These are phyloP conservation scores for Sphaerodactylus townsendi DNA, from an alignment of 2,113 vertebrate genomes.

Conservation along the genomic window DNA sequence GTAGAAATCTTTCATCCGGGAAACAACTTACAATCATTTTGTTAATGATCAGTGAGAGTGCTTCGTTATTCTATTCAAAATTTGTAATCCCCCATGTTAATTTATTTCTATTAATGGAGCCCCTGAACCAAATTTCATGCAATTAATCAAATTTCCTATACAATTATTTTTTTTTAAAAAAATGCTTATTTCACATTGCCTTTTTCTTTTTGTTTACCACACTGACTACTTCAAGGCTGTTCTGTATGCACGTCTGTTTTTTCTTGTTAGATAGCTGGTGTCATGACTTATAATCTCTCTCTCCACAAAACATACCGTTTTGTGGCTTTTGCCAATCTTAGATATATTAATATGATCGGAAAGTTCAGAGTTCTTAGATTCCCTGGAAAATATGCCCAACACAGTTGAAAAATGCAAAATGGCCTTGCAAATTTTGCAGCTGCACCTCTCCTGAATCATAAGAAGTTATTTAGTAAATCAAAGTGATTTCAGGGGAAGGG, in stretches of 20 bases:
- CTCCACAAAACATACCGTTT: not conserved
- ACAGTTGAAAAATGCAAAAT: too few species aligned
- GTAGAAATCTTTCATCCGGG: not conserved
- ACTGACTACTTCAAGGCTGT: not conserved
- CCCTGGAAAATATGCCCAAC: not conserved
- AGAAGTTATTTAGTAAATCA: too few species aligned
- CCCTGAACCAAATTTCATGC: not conserved
- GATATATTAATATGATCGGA: not conserved
- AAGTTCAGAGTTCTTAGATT: not conserved
- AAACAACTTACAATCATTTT: not conserved
- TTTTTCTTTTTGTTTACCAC: not conserved
- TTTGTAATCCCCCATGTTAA: not conserved
- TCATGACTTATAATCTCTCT: not conserved
- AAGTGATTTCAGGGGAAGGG: too few species aligned
- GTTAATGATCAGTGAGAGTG: not conserved
- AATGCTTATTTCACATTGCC: not conserved
- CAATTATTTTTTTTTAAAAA: not conserved
- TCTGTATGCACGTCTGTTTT: not conserved
- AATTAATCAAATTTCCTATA: not conserved
- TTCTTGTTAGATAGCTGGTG: not conserved
- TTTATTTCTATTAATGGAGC: slow-evolving; percentile 12
- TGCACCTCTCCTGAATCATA: not conserved
- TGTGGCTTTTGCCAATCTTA: not conserved
- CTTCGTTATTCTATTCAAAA: not conserved
- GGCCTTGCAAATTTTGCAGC: not conserved